Base-by-base conservation (phyloP, 2,888 invertebrate genomes). In the Campopleginae sp. region DNA sequence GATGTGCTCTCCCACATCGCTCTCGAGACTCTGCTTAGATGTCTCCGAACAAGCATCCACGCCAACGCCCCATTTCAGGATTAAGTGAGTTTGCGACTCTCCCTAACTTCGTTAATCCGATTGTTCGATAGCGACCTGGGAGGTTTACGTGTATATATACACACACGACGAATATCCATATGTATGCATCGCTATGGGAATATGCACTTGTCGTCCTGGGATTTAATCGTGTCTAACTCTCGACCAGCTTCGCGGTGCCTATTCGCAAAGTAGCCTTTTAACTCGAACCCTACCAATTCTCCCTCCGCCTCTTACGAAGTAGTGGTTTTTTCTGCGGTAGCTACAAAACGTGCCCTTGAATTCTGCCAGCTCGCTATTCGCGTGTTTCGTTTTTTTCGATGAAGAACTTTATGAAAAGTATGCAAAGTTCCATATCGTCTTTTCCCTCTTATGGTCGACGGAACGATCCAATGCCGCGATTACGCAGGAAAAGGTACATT, bases 61-160 rank as follows among this genome's bases (percentile, higher is more conserved):
- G 68, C 58, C 71, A 72, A 80, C 58, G 75, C 81, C 76, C 71
- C 78, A 70, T 70, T 80, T 79, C 74, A 74, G 85, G 78, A 84
- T 84, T 66, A 78, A 82, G 61, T 17, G 61, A 63, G 78, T 12
- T 46, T 17, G 38, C n/a, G 76, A 42, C 33, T 51, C 65, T 58
- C 76, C 61, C 75, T 46, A 89, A 91, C 90, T 90, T 92, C 90
- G 92, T 92, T 92, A 91, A 91, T 91, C 91, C 91, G 89, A 92
- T 92, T 92, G 91, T 92, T 90, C 89, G 82, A 82, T 82, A 78
- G 75, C 65, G 65, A 46, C 14, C 58, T 68, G 78, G 63, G 68
- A 72, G 79, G 86, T 77, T 80, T 51, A 63, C 58, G 85, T 66
- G n/a, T 66, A 74, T 61, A 17, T 31, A 19, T 5, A 19, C n/a